These are phyloP conservation scores for Wasmannia auropunctata DNA, from an alignment of 1,140 invertebrate genomes.

Conservation along the genomic window DNA sequence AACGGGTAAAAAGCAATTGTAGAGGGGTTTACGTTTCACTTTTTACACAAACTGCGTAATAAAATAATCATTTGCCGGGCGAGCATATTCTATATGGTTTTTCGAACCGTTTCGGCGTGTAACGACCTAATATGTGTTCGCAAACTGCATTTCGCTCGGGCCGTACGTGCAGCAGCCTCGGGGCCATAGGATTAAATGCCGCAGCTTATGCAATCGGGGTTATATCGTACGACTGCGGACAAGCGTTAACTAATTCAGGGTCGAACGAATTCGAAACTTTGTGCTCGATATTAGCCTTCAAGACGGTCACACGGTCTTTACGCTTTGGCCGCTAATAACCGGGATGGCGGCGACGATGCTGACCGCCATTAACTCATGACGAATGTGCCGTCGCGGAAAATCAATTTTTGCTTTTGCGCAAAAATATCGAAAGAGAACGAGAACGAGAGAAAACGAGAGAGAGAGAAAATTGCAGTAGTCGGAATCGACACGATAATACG, in stretches of 20 bases:
- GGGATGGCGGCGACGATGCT: background rate
- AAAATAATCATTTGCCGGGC: background rate
- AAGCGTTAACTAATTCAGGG: slow-evolving; percentile 60
- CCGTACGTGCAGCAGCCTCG: background rate
- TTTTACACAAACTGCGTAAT: background rate
- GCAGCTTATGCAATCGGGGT: slow-evolving; percentile 1
- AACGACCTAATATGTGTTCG: background rate
- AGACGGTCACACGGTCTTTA: slow-evolving; percentile 28
- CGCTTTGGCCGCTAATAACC: background rate
- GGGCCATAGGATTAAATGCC: slow-evolving; percentile 22
- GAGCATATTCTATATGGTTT: background rate
- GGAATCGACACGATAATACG: slow-evolving; percentile 24
- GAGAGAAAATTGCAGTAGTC: background rate
- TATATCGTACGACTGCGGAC: slow-evolving; percentile 7
- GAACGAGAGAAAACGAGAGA: background rate
- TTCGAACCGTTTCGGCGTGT: background rate
- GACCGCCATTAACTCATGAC: slow-evolving; percentile 20
- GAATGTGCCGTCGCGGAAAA: background rate
- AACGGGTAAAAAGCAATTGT: background rate
- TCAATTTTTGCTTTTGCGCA: background rate
- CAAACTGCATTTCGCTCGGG: background rate
- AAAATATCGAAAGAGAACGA: background rate
- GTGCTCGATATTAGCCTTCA: background rate
- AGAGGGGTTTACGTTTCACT: background rate
- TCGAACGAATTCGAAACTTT: slow-evolving; percentile 19